A percentile compares a stretch with the other conserved stretches of the same genome.
phyloP scores from a whole-genome alignment of 2,888 invertebrate species.

The Lacanobia wlatinum region DNA sequence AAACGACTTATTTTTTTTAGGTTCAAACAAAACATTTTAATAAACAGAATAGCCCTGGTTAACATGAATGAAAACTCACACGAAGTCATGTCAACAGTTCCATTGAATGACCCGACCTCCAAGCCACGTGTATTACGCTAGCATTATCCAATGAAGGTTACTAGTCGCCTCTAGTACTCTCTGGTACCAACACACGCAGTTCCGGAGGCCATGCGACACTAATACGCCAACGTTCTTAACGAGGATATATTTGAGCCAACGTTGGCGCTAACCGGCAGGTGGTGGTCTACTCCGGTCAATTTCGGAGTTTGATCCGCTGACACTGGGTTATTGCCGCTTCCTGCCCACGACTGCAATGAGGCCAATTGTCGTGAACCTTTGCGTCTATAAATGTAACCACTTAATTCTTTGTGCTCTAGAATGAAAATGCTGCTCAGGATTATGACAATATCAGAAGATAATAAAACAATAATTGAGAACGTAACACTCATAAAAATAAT shows the following conservation, averaged over 20 bases:
- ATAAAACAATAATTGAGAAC: background rate
- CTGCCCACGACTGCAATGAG: constrained; percentile 71
- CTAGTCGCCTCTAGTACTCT: constrained; percentile 70
- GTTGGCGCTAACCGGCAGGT: constrained; percentile 62
- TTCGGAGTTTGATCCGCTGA: constrained; percentile 78
- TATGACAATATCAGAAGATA: background rate
- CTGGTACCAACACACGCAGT: constrained; percentile 62
- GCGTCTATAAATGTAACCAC: constrained; percentile 70
- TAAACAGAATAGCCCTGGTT: background rate
- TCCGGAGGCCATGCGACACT: constrained; percentile 44
- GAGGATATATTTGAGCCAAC: constrained; percentile 60
- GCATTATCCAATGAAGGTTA: constrained; percentile 69
- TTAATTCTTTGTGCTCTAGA: constrained; percentile 41
- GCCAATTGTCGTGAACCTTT: constrained; percentile 67
- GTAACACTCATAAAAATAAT: background rate
- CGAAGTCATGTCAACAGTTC: constrained; percentile 37
- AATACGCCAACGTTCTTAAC: constrained; percentile 55
- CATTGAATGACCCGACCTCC: constrained; percentile 59
- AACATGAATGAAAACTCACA: constrained; percentile 58
- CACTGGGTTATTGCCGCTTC: constrained; percentile 77
- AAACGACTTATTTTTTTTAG: background rate
- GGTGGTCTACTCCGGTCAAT: constrained; percentile 72
- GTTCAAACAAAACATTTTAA: constrained; percentile 2
- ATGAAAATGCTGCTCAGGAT: constrained; percentile 22
- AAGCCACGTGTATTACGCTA: constrained; percentile 62